Conservation (phyloP, 1,140 invertebrate species). For the Drosophila kurseongensis region DNA sequence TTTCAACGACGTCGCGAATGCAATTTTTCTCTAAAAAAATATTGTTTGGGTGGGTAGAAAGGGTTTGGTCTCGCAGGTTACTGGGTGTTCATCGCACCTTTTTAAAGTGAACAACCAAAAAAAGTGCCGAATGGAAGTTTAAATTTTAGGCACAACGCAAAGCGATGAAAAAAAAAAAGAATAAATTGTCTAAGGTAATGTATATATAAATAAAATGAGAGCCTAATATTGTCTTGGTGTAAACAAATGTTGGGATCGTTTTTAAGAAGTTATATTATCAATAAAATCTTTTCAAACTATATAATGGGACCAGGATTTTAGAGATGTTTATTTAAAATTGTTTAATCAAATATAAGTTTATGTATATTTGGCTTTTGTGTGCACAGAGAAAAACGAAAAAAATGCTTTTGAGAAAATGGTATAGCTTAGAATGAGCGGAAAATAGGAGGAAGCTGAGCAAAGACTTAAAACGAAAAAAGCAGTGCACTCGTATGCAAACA, state of each 20-base stretch:
- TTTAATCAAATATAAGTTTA: no score
- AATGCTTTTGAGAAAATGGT: background rate
- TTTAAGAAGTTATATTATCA: no score
- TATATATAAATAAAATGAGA: no score
- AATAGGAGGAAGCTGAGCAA: slow-evolving; percentile 11
- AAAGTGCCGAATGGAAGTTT: slow-evolving; percentile 46
- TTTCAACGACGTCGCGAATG: slow-evolving; percentile 40
- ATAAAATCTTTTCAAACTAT: no score
- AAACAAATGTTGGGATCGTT: no score
- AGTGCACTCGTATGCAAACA: slow-evolving; percentile 51
- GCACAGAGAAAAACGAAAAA: background rate
- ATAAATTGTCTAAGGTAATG: no score
- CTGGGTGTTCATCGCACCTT: slow-evolving; percentile 12
- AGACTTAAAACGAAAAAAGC: slow-evolving; percentile 14
- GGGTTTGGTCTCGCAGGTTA: background rate
- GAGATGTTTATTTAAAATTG: no score
- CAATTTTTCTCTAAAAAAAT: slow-evolving; percentile 54
- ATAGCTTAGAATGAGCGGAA: background rate
- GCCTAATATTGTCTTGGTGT: no score
- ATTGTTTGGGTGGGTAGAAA: slow-evolving; percentile 1
- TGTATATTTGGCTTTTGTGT: background rate
- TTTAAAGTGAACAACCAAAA: slow-evolving; percentile 60
- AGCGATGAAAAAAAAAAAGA: no score
- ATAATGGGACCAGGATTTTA: no score
- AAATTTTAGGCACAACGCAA: slow-evolving; percentile 13